Evolutionary conservation across 1,140 invertebrate species (phyloP).

Genomic region (Ephestia elutella): DNA sequence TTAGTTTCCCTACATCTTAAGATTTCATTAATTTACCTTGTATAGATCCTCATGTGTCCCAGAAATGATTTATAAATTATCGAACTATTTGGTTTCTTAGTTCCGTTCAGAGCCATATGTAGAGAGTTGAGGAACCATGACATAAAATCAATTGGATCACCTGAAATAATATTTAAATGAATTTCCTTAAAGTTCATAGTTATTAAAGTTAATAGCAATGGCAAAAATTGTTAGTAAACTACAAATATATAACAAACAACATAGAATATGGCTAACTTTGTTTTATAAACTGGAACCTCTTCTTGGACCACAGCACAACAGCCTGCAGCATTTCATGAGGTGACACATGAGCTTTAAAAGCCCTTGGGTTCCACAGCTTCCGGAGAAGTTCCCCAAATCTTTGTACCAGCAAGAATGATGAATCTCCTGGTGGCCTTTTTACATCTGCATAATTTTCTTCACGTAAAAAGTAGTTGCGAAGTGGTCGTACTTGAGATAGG

Average conservation of each 20-base stretch:
- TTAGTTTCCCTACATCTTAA: no score
- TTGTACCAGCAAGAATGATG: slow-evolving; percentile 92
- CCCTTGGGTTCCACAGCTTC: slow-evolving; percentile 99
- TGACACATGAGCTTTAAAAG: slow-evolving; percentile 99
- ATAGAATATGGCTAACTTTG: slow-evolving; percentile 81
- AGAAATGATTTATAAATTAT: slow-evolving; percentile 97
- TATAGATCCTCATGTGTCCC: slow-evolving; percentile 96
- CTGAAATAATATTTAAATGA: slow-evolving; percentile 72
- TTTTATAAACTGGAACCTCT: slow-evolving; percentile 98
- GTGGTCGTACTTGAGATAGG: slow-evolving; percentile 93
- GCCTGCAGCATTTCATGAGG: slow-evolving; percentile 99
- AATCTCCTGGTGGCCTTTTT: slow-evolving; percentile 94
- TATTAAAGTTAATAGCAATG: no score
- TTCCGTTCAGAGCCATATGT: slow-evolving; percentile 92
- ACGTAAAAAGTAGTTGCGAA: slow-evolving; percentile 95
- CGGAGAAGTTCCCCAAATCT: slow-evolving; percentile 97
- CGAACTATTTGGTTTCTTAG: slow-evolving; percentile 87
- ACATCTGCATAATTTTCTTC: slow-evolving; percentile 94
- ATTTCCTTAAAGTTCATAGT: no score
- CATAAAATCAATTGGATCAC: slow-evolving; percentile 97
- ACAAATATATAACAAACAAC: background rate
- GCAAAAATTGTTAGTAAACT: background rate
- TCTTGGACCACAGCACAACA: slow-evolving; percentile 98
- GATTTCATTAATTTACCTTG: slow-evolving; percentile 57
- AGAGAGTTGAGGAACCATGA: slow-evolving; percentile 97